These are phyloP conservation scores for Luperina testacea DNA, from an alignment of 2,888 invertebrate species.

Conservation along the genomic window DNA sequence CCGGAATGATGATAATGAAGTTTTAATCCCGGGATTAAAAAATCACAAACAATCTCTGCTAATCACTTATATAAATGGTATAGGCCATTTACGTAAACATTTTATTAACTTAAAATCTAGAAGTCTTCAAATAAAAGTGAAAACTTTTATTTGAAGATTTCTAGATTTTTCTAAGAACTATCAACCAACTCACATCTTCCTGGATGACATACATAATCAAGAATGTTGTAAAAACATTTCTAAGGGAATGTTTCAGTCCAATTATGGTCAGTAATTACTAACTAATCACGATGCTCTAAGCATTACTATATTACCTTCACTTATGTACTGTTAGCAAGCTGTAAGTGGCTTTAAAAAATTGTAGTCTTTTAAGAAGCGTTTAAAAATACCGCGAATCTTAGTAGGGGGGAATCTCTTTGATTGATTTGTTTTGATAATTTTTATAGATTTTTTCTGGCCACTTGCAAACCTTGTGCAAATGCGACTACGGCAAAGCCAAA, in stretches of 20 bases:
- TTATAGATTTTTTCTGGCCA: neutral
- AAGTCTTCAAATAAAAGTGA: neutral
- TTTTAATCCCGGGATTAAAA: too few species aligned
- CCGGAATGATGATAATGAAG: too few species aligned
- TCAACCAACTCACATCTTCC: neutral
- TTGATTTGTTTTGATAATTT: neutral
- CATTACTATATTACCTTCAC: conserved; percentile 2
- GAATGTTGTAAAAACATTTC: neutral
- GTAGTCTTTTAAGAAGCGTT: neutral
- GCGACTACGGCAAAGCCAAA: neutral
- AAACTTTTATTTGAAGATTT: too few species aligned
- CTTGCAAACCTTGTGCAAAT: neutral
- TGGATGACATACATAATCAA: conserved; percentile 8
- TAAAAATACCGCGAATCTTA: neutral
- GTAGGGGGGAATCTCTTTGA: neutral
- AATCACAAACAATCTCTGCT: too few species aligned
- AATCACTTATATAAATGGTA: too few species aligned
- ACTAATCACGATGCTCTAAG: conserved; percentile 6
- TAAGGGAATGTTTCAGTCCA: neutral
- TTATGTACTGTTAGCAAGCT: neutral
- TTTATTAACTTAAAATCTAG: too few species aligned
- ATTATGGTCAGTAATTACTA: conserved; percentile 23
- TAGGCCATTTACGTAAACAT: too few species aligned
- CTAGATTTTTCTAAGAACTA: neutral
- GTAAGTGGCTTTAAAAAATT: conserved; percentile 8